phyloP scores from a whole-genome alignment of 2,113 vertebrate genomes.

The Hassar affinis region DNA sequence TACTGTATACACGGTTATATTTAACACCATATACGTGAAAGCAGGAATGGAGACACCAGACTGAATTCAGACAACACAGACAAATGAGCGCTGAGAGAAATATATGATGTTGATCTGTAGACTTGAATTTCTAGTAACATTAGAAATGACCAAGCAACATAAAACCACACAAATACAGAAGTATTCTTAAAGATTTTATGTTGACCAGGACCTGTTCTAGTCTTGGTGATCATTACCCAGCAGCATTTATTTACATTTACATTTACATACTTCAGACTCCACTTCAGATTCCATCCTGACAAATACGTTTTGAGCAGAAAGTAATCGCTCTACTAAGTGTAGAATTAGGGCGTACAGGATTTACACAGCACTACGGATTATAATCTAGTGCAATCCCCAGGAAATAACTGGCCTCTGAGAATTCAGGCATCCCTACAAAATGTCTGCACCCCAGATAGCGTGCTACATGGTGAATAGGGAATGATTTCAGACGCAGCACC shows the following conservation, averaged over 20 bases:
- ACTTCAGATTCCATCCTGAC: not conserved
- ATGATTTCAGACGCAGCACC: not conserved
- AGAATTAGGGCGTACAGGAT: not conserved
- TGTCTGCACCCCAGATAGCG: conserved; percentile 1
- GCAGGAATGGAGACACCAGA: not conserved
- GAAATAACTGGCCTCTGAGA: not conserved
- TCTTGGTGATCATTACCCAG: not conserved
- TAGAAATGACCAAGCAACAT: not conserved
- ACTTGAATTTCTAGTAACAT: not conserved
- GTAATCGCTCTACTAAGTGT: not conserved
- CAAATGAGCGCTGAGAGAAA: not conserved
- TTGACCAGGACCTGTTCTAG: not conserved
- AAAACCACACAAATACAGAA: not conserved
- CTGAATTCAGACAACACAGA: not conserved
- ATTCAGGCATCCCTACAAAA: conserved; percentile 1
- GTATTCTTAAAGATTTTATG: too few relatives aligned
- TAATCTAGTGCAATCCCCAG: not conserved
- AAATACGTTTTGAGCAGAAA: not conserved
- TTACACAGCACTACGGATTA: not conserved
- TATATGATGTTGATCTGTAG: not conserved
- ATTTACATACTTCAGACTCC: too few relatives aligned
- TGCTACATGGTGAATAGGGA: not conserved
- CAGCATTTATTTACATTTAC: not conserved
- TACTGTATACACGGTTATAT: not conserved
- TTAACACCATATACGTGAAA: not conserved